These are phyloP conservation scores for Alitta virens DNA, from an alignment of 2,888 invertebrate genomes.

Conservation along the genomic window DNA sequence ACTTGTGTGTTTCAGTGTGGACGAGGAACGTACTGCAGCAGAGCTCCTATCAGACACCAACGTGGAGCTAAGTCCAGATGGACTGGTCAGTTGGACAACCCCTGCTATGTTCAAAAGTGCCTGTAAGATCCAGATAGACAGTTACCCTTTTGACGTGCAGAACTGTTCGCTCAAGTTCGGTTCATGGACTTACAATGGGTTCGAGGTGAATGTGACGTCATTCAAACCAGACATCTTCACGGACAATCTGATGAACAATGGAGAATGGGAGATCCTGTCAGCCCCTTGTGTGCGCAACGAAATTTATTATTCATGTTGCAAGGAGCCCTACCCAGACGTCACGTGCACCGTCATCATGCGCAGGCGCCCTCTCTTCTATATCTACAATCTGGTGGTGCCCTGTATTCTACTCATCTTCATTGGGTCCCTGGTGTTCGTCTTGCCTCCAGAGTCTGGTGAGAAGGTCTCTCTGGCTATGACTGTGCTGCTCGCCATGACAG, in stretches of 20 bases:
- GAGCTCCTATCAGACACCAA: slow-evolving; percentile 15
- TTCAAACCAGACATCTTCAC: background rate
- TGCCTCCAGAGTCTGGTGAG: slow-evolving; percentile 12
- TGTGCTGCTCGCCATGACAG: slow-evolving; percentile 15
- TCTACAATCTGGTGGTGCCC: slow-evolving; percentile 14
- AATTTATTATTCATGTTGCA: slow-evolving; percentile 11
- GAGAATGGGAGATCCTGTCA: slow-evolving; percentile 4
- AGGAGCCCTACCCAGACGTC: slow-evolving; percentile 14
- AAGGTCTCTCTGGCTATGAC: slow-evolving; percentile 16
- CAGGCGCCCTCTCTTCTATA: slow-evolving; percentile 14
- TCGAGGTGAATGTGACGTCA: slow-evolving; percentile 14
- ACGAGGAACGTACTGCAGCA: slow-evolving; percentile 14
- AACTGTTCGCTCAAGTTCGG: slow-evolving; percentile 19
- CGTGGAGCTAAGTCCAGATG: slow-evolving; percentile 14
- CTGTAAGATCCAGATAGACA: slow-evolving; percentile 19
- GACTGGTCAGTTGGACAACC: slow-evolving; percentile 17
- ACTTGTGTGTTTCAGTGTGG: slow-evolving; percentile 7
- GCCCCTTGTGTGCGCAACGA: slow-evolving; percentile 12
- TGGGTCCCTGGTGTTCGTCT: slow-evolving; percentile 10
- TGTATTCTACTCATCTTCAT: slow-evolving; percentile 12
- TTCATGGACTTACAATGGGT: slow-evolving; percentile 18
- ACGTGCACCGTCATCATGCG: slow-evolving; percentile 7
- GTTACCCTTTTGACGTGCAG: slow-evolving; percentile 22
- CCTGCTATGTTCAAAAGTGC: slow-evolving; percentile 17
- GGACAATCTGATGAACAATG: slow-evolving; percentile 13